A percentile compares a stretch with the other conserved stretches of the same genome.
Evolutionary conservation across 2,888 invertebrate genomes (phyloP).

Genomic region (Cryptocheilus praepositus): DNA sequence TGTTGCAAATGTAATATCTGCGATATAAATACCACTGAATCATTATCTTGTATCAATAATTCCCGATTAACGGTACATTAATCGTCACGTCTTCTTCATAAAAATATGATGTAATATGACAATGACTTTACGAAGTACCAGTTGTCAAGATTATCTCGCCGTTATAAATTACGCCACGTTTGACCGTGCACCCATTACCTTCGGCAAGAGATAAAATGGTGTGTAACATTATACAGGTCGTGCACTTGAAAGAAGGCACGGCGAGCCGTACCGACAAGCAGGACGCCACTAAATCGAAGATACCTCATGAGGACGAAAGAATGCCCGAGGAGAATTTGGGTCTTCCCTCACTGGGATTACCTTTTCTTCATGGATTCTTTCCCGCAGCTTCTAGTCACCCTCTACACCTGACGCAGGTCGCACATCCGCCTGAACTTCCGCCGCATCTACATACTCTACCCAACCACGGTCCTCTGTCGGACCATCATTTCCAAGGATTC

Average conservation of each 20-base stretch:
- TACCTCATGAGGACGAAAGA: constrained; percentile 46
- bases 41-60: too few relatives aligned
- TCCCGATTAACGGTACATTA: too few relatives aligned
- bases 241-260: constrained; percentile 5
- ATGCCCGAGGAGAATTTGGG: constrained; percentile 66
- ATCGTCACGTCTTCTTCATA: neutral
- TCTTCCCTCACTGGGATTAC: constrained; percentile 54
- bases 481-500: constrained; percentile 74
- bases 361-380: constrained; percentile 56
- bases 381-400: constrained; percentile 68
- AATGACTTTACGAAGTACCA: neutral
- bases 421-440: constrained; percentile 72
- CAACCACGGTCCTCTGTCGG: constrained; percentile 56
- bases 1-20: too few relatives aligned
- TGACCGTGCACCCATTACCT: neutral
- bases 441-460: constrained; percentile 57
- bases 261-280: constrained; percentile 15
- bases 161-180: neutral
- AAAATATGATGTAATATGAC: neutral
- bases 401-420: constrained; percentile 70
- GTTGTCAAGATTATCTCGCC: too few relatives aligned
- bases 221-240: constrained; percentile 17
- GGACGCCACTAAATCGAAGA: constrained; percentile 48
- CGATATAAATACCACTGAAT: too few relatives aligned
- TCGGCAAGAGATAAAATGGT: too few relatives aligned